These are phyloP conservation scores for Cepaea nemoralis DNA, from an alignment of 1,140 invertebrate species.

Conservation along the genomic window DNA sequence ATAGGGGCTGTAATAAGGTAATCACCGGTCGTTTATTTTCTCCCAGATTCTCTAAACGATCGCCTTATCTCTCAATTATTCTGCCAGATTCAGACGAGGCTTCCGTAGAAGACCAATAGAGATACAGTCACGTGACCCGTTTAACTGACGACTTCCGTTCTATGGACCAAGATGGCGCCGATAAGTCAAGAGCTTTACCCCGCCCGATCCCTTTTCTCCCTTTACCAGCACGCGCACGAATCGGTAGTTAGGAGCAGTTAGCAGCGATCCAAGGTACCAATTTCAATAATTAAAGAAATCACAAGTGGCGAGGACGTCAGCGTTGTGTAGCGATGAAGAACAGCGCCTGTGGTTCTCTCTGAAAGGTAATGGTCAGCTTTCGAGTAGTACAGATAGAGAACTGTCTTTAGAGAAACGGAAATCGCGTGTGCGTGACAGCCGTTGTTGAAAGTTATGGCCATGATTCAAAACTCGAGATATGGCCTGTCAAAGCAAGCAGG, in stretches of 20 bases:
- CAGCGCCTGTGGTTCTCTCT: background rate
- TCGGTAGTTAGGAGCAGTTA: conserved; percentile 30
- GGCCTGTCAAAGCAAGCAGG: background rate
- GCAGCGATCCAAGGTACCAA: conserved; percentile 4
- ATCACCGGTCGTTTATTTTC: conserved; percentile 30
- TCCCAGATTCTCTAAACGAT: conserved; percentile 5
- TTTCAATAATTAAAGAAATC: conserved; percentile 35
- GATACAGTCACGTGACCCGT: conserved; percentile 33
- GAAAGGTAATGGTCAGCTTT: background rate
- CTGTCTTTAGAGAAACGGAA: background rate
- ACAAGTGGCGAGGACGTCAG: conserved; percentile 17
- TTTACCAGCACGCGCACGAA: background rate
- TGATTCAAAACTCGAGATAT: background rate
- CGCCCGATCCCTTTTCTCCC: no score
- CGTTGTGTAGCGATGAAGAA: background rate
- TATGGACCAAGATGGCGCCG: conserved; percentile 30
- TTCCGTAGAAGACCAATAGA: conserved; percentile 20
- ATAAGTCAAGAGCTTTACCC: conserved; percentile 32
- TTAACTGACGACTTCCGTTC: conserved; percentile 37
- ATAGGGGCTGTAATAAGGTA: conserved; percentile 26
- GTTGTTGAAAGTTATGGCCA: background rate
- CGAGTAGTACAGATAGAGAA: background rate
- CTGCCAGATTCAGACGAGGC: conserved; percentile 1
- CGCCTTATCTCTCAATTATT: conserved; percentile 33
- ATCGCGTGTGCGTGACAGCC: background rate